Evolutionary conservation across 2,113 vertebrate species (phyloP).

Genomic region (Cinclus cinclus): DNA sequence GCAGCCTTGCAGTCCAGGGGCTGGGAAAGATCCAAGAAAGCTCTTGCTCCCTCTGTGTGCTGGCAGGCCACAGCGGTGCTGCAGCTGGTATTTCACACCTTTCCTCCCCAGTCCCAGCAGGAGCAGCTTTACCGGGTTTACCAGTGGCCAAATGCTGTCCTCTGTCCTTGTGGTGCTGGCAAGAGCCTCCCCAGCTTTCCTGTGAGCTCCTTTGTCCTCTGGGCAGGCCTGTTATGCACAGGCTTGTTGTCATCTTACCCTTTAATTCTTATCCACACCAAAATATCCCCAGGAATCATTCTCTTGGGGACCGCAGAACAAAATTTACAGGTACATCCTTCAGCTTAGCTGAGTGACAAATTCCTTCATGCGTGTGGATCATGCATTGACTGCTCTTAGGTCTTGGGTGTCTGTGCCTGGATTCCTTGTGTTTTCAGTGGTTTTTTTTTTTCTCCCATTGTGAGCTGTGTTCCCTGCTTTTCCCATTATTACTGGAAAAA

Average conservation of each 20-base stretch:
- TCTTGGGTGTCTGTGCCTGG: not conserved
- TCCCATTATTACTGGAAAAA: not conserved
- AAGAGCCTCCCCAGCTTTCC: not conserved
- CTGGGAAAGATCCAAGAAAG: not conserved
- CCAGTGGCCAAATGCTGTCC: fast-evolving
- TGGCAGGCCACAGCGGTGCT: not conserved
- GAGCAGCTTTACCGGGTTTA: not conserved
- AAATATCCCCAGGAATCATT: not conserved
- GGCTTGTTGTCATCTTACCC: not conserved
- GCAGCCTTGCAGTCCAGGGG: not conserved
- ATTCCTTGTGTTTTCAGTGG: not conserved
- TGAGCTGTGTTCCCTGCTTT: not conserved
- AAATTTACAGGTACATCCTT: not conserved
- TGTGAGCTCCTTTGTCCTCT: not conserved
- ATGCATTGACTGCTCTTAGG: fast-evolving
- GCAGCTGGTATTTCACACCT: not conserved
- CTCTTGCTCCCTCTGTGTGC: not conserved
- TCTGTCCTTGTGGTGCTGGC: fast-evolving
- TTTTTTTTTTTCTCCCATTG: slow-evolving; percentile 9
- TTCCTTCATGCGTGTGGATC: not conserved
- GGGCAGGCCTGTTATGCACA: not conserved
- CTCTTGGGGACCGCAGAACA: not conserved
- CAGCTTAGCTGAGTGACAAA: not conserved
- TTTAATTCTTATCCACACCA: not conserved
- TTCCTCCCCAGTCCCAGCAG: fast-evolving